These are phyloP conservation scores for Incurvaria masculella DNA, from an alignment of 2,888 invertebrate species.

Conservation along the genomic window DNA sequence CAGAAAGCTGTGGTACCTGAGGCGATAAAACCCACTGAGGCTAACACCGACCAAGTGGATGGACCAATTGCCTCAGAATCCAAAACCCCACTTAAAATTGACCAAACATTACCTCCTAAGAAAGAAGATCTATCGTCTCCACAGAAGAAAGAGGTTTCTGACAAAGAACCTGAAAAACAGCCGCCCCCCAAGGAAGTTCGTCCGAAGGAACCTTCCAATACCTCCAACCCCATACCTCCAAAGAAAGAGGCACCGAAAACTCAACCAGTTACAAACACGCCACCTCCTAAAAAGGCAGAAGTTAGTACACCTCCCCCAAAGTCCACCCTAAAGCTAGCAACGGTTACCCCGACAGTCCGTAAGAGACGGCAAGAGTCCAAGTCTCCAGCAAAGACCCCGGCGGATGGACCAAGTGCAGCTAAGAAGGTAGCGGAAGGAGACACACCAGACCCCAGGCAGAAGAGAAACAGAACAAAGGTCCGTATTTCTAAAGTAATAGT, in stretches of 20 bases:
- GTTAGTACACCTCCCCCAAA: constrained; percentile 37
- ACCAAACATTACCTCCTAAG: neutral
- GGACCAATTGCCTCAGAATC: too few relatives aligned
- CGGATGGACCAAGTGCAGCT: constrained; percentile 31
- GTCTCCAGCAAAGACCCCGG: constrained; percentile 31
- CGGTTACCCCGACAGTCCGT: constrained; percentile 53
- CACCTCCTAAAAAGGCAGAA: constrained; percentile 27
- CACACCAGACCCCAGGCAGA: constrained; percentile 41
- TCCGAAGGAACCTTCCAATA: constrained; percentile 20
- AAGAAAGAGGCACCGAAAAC: neutral
- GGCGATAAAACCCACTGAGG: neutral
- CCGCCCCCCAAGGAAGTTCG: neutral
- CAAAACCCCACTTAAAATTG: constrained; percentile 4
- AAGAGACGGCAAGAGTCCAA: constrained; percentile 51
- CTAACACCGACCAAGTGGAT: neutral
- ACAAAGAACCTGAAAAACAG: neutral
- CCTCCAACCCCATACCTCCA: neutral
- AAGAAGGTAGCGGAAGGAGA: constrained; percentile 38
- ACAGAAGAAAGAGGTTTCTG: constrained; percentile 15
- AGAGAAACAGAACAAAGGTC: constrained; percentile 49
- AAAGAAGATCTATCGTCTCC: constrained; percentile 11
- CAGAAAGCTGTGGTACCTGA: neutral
- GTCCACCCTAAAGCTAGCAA: constrained; percentile 52
- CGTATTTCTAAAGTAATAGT: too few relatives aligned
- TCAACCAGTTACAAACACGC: constrained; percentile 11